A percentile compares a stretch with the other conserved stretches of the same genome.
These are phyloP conservation scores for Hydrozoanthus tunicans DNA, from an alignment of 64 coral and sea anemone genomes.

Conservation along the genomic window DNA sequence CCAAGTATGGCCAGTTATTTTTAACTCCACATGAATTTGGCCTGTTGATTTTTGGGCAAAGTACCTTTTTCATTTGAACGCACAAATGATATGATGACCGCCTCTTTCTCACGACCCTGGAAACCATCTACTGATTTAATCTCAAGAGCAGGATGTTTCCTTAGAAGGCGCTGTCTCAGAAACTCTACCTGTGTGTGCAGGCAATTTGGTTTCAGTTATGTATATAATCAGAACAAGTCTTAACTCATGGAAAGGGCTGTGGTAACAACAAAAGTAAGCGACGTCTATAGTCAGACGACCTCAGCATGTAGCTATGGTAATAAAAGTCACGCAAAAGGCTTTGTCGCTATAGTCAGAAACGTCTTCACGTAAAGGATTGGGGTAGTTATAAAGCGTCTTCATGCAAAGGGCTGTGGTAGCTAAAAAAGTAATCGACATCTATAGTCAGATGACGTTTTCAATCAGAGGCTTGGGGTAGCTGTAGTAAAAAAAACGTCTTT, in stretches of 20 bases:
- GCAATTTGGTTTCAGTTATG: not conserved
- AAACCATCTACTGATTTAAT: slow-evolving; percentile 99
- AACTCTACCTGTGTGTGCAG: slow-evolving; percentile 72
- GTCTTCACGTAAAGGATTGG: not conserved
- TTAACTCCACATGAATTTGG: not conserved
- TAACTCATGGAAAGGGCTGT: too few species aligned
- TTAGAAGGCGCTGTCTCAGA: slow-evolving; percentile 58
- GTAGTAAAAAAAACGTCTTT: too few species aligned
- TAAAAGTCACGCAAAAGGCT: too few species aligned
- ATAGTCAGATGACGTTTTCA: too few species aligned
- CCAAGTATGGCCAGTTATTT: too few species aligned
- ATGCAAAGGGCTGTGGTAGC: too few species aligned
- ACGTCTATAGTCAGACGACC: too few species aligned
- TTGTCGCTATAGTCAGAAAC: not conserved
- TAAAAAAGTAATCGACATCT: too few species aligned
- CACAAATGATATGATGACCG: slow-evolving; percentile 91
- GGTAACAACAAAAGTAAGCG: too few species aligned
- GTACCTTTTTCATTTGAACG: slow-evolving; percentile 92
- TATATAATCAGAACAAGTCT: not conserved
- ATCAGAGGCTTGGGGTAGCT: too few species aligned
- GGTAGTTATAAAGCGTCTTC: not conserved
- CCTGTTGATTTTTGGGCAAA: not conserved
- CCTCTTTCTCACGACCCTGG: slow-evolving; percentile 97
- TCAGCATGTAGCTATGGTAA: too few species aligned
- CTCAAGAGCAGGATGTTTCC: slow-evolving; percentile 73